Base-by-base conservation (phyloP, 1,140 invertebrate genomes). In the Pogonus chalceus region DNA sequence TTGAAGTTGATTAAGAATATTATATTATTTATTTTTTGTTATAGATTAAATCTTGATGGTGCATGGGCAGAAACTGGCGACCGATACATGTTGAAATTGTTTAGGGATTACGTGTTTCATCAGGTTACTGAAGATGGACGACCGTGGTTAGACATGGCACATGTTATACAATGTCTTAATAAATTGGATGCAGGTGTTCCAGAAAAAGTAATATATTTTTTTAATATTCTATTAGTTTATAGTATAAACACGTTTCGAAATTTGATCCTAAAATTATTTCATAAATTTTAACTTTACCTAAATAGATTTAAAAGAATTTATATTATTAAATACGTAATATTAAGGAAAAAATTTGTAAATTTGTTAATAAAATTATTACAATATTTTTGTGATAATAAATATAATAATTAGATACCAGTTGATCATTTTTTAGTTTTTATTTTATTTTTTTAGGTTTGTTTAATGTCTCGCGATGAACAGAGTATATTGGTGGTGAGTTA, bases 21-120 rank as follows among this genome's bases (percentile, higher is more conserved):
- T 14, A 20, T 24, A 35, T 54, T 21, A 37, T 49, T 39, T 23
- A 56, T 51, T 23, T 52, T 54, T 37, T 43, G 23, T 58, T 69
- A 70, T 54, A 92, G 89, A 65, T 81, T 94, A 57, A 92, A 92
- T 70, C 74, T 95, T 79, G 95, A 98, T 72, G 81, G 84, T 7
- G 81, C 88, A 20, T 99, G 96, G 96, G 84, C 92, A 43, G 96
- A 99, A 74, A 98, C 94, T 22, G 95, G 95, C 23, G 93, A 96
- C 72, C 81, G 94, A 47, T 99, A 98, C 72, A 90, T 98, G 86
- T 76, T 98, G 69, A 98, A 98, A 77, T 74, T 99, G 63, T 98
- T 98, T 76, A 79, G 96, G 58, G 96, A 98, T 76, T 96, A 96
- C 70, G 73, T 98, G 54, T 98, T 98, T 74, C 96, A 99, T 77